Conservation (phyloP, 2,797 vertebrate species). For the Mormyrops boulengeri region DNA sequence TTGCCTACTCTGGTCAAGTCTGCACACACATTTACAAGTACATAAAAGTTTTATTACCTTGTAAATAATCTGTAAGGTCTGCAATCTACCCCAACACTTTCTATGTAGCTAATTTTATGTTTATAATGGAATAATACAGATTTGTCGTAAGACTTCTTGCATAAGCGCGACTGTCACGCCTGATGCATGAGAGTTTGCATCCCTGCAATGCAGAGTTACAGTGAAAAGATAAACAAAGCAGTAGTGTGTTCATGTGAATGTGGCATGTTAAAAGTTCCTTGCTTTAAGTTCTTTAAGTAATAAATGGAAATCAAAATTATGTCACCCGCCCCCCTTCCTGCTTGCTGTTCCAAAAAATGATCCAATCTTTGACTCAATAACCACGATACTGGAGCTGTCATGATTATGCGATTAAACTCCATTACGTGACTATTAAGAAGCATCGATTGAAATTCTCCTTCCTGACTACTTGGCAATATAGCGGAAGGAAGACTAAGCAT, state of each 20-base stretch:
- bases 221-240: background rate
- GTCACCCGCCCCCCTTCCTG: background rate
- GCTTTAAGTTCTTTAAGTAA: background rate
- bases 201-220: background rate
- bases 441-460: background rate
- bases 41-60: background rate
- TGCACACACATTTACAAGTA: background rate
- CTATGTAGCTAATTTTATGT: background rate
- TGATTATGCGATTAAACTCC: background rate
- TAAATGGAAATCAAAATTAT: background rate
- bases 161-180: background rate
- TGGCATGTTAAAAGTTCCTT: background rate
- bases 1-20: background rate
- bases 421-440: background rate
- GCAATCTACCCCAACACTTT: background rate
- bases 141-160: background rate
- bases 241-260: background rate
- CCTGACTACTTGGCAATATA: background rate
- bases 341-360: background rate
- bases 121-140: background rate
- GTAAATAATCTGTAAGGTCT: background rate
- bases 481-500: background rate
- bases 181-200: background rate
- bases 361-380: background rate
- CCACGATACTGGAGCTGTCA: background rate